Conservation (phyloP, 2,888 invertebrate species). For the Pocota personata region DNA sequence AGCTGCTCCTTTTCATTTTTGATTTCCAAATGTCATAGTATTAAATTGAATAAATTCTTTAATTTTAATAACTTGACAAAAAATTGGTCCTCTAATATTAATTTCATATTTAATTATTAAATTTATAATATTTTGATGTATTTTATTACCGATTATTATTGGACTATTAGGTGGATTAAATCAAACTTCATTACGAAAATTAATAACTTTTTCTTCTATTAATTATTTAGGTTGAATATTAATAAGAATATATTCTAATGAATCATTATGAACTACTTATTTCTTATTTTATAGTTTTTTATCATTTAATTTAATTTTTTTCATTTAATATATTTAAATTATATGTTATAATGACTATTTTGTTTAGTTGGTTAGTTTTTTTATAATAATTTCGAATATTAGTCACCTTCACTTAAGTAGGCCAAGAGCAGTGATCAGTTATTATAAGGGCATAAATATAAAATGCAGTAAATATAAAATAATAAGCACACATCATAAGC, state of each 20-base stretch:
- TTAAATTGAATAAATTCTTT: constrained; percentile 85
- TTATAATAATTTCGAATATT: constrained; percentile 83
- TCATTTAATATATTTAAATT: constrained; percentile 83
- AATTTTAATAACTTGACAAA: constrained; percentile 86
- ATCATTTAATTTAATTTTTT: constrained; percentile 83
- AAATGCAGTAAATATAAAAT: too few species aligned
- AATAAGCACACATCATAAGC: too few species aligned
- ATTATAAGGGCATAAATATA: too few species aligned
- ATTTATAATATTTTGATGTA: constrained; percentile 82
- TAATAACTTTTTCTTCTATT: constrained; percentile 86
- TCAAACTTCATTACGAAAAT: constrained; percentile 85
- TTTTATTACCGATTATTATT: constrained; percentile 83
- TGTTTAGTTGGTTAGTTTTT: constrained; percentile 80
- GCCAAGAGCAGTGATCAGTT: too few species aligned
- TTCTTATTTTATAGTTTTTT: constrained; percentile 83
- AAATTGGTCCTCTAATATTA: constrained; percentile 86
- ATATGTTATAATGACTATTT: constrained; percentile 84
- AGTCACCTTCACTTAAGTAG: constrained; percentile 83
- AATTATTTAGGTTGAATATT: constrained; percentile 86
- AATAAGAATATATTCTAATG: constrained; percentile 82
- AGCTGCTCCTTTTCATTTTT: constrained; percentile 85
- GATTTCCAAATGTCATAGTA: constrained; percentile 85
- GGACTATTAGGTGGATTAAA: constrained; percentile 84
- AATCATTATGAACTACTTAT: constrained; percentile 83
- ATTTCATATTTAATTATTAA: constrained; percentile 83